phyloP scores from a whole-genome alignment of 2,888 invertebrate species.

The Xestobium rufovillosum region DNA sequence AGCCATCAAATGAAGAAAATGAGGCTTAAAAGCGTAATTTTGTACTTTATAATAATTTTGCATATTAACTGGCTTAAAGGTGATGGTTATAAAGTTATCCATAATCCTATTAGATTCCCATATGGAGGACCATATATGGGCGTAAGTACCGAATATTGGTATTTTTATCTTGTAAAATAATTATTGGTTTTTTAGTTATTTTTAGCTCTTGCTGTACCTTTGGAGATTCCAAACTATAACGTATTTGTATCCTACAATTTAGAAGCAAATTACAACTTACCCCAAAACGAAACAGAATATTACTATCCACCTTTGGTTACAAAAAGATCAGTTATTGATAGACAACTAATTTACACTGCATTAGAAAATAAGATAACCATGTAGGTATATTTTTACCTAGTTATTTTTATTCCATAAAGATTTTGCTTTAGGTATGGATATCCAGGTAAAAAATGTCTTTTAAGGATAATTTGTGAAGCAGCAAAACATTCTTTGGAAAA shows the following conservation, averaged over 20 bases:
- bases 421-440: slow-evolving; percentile 26
- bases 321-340: slow-evolving; percentile 13
- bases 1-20: too few relatives aligned
- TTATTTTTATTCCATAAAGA: too few relatives aligned
- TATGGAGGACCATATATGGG: too few relatives aligned
- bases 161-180: too few relatives aligned
- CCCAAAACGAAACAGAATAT: slow-evolving; percentile 45
- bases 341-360: background rate
- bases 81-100: too few relatives aligned
- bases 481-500: slow-evolving; percentile 57
- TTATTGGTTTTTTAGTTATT: slow-evolving; percentile 55
- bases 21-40: too few relatives aligned
- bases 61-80: too few relatives aligned
- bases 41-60: too few relatives aligned
- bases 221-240: slow-evolving; percentile 58
- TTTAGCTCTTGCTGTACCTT: slow-evolving; percentile 59
- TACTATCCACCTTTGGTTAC: slow-evolving; percentile 23
- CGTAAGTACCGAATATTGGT: too few relatives aligned
- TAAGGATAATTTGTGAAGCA: slow-evolving; percentile 69
- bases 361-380: background rate
- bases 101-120: too few relatives aligned
- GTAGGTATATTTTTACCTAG: too few relatives aligned
- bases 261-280: slow-evolving; percentile 57
- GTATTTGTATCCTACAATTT: slow-evolving; percentile 66
- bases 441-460: slow-evolving; percentile 57